phyloP scores from a whole-genome alignment of 2,113 vertebrate species.

The Carettochelys insculpta region DNA sequence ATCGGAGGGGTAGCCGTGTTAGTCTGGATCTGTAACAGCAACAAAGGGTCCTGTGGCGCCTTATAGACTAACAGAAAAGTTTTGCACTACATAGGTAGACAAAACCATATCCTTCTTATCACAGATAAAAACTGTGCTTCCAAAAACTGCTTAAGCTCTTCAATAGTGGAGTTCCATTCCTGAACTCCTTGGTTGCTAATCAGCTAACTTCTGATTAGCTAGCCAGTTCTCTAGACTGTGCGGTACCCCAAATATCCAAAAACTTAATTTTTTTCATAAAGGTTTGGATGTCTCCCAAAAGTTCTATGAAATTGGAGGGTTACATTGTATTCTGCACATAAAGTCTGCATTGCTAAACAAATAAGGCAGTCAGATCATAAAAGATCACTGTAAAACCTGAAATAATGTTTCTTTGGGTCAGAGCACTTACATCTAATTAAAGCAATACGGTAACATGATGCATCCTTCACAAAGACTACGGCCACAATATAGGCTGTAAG shows the following conservation, averaged over 20 bases:
- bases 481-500: not conserved
- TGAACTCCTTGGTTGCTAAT: not conserved
- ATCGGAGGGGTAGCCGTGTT: too few relatives aligned
- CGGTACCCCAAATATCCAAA: not conserved
- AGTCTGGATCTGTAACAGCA: too few relatives aligned
- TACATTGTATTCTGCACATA: not conserved
- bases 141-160: not conserved
- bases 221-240: not conserved
- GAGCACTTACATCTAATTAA: not conserved
- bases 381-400: not conserved
- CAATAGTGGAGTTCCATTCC: slow-evolving; percentile 12
- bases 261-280: not conserved
- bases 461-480: not conserved
- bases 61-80: too few relatives aligned
- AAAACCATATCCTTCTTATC: not conserved
- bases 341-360: not conserved
- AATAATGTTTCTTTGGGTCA: not conserved
- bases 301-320: not conserved
- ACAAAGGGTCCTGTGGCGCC: too few relatives aligned
- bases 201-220: not conserved
- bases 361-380: not conserved
- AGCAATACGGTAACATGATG: not conserved
- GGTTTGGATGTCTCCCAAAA: not conserved
- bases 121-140: slow-evolving; percentile 23
- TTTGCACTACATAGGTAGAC: not conserved